phyloP scores from a whole-genome alignment of 2,113 vertebrate genomes.

The Ovis aries region ARS-UI_Ramb_v3.0 NC_056069.1:33860001-33860500 shows the following conservation, averaged over 20 bases:
- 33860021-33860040: background rate
- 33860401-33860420: slow-evolving; percentile 12
- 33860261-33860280: background rate
- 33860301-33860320: background rate
- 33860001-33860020: background rate
- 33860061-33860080: background rate
- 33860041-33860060: background rate
- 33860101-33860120: background rate
- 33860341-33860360: background rate
- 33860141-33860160: background rate
- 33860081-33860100: background rate
- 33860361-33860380: background rate
- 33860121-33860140: background rate
- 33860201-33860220: background rate
- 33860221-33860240: slow-evolving; percentile 8
- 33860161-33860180: background rate
- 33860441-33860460: background rate
- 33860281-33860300: background rate
- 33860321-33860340: background rate
- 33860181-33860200: background rate
- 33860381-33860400: background rate
- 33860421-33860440: background rate
- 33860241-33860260: background rate
- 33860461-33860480: slow-evolving; percentile 8
- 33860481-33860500: background rate